Percentiles rank a stretch among this genome's conserved stretches.
Conservation (phyloP, 2,113 vertebrate genomes). For the Pituophis catenifer region DNA sequence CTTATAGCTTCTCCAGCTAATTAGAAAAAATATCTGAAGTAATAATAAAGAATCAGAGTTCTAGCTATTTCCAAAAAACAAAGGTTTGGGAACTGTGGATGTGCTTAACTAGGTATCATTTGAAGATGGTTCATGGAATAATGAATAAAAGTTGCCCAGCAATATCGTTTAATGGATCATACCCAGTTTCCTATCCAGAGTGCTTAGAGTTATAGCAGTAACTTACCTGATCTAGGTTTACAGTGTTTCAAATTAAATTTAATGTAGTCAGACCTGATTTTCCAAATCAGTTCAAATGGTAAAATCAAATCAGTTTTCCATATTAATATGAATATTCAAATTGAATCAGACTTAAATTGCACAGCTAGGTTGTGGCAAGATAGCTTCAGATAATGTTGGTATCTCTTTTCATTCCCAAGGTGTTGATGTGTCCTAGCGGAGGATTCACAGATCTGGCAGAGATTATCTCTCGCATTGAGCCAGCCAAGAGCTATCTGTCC, state of each 20-base stretch:
- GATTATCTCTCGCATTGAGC: constrained; percentile 92
- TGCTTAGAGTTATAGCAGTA: neutral
- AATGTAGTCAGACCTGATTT: neutral
- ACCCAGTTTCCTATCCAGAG: neutral
- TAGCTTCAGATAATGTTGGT: neutral
- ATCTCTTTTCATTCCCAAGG: neutral
- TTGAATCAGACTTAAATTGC: neutral
- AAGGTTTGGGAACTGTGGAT: neutral
- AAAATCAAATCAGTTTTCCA: neutral
- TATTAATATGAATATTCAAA: neutral
- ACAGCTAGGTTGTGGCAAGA: neutral
- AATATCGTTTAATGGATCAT: neutral
- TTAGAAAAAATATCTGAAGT: neutral
- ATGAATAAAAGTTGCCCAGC: neutral
- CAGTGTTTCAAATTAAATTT: neutral
- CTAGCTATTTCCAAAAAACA: neutral
- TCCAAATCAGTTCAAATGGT: neutral
- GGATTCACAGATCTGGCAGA: constrained; percentile 94
- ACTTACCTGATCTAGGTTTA: neutral
- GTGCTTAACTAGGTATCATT: neutral
- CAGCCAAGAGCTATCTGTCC: constrained; percentile 77
- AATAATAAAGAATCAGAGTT: neutral
- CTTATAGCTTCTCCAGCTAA: neutral
- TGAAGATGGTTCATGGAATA: neutral
- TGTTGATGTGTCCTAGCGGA: constrained; percentile 77